Conservation (phyloP, 2,888 invertebrate genomes). For the Adela reaumurella region DNA sequence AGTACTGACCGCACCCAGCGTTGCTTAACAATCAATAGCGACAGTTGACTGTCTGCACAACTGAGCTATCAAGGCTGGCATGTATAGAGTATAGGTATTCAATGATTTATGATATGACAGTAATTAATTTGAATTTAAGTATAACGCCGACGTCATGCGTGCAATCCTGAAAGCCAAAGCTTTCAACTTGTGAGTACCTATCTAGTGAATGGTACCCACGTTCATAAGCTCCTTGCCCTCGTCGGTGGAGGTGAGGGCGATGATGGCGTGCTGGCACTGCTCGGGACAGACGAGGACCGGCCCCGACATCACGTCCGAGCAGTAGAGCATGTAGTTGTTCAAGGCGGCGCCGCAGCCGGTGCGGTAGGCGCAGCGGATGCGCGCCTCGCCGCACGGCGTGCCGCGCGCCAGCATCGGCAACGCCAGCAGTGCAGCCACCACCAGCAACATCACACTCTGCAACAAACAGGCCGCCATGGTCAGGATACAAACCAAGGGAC, state of each 20-base stretch:
- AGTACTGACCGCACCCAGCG: no score
- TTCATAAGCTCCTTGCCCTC: conserved; percentile 76
- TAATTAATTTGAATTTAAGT: no score
- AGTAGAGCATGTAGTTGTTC: conserved; percentile 71
- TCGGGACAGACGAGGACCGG: conserved; percentile 59
- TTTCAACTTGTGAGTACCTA: no score
- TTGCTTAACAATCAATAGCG: no score
- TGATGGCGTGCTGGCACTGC: conserved; percentile 71
- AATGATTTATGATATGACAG: no score
- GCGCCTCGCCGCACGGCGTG: conserved; percentile 62
- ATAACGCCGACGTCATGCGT: no score
- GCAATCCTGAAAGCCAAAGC: no score
- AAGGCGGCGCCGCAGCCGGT: conserved; percentile 75
- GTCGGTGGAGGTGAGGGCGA: conserved; percentile 74
- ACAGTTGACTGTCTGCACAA: no score
- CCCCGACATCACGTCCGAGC: conserved; percentile 64
- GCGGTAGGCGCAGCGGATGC: conserved; percentile 70
- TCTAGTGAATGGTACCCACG: conserved; percentile 51
- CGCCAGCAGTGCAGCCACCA: conserved; percentile 27
- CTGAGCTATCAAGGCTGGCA: no score
- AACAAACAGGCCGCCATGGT: conserved; percentile 2
- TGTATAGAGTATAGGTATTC: no score
- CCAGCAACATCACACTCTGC: conserved; percentile 39
- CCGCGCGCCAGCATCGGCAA: conserved; percentile 28
- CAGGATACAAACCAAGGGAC: background rate